Percentiles rank a stretch among this genome's conserved stretches.
Conservation (phyloP, 2,797 vertebrate genomes). For the Tragopan temminckii region DNA sequence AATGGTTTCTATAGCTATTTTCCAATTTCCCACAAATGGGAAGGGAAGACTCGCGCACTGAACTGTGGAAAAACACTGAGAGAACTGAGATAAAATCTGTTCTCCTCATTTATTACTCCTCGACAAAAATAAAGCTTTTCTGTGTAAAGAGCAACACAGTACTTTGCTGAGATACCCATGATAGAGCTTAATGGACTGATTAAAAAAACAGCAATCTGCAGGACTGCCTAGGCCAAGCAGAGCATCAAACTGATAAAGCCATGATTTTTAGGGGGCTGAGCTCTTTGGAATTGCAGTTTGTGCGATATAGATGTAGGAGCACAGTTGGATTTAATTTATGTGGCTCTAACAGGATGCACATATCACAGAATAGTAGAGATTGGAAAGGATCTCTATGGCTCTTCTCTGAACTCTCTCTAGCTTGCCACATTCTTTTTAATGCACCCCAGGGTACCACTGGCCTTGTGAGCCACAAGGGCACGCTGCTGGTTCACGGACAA, state of each 20-base stretch:
- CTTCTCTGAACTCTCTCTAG: too few relatives aligned
- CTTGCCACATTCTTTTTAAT: too few relatives aligned
- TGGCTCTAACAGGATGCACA: neutral
- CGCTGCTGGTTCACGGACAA: too few relatives aligned
- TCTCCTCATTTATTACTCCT: neutral
- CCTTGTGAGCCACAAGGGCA: too few relatives aligned
- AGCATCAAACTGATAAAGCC: neutral
- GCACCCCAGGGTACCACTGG: too few relatives aligned
- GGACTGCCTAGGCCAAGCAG: neutral
- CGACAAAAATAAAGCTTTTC: neutral
- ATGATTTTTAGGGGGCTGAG: neutral
- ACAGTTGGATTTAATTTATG: neutral
- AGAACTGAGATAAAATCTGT: neutral
- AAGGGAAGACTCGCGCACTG: neutral
- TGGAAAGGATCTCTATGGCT: too few relatives aligned
- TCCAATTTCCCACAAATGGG: too few relatives aligned
- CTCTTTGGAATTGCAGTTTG: neutral
- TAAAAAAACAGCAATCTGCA: neutral
- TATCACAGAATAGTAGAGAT: too few relatives aligned
- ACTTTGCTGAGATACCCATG: neutral
- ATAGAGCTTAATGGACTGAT: neutral
- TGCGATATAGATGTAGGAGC: neutral
- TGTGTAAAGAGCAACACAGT: fast-evolving
- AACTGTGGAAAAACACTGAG: neutral
- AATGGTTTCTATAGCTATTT: neutral